Conservation (phyloP, 2,797 vertebrate genomes). For the Urosaurus nigricauda region DNA sequence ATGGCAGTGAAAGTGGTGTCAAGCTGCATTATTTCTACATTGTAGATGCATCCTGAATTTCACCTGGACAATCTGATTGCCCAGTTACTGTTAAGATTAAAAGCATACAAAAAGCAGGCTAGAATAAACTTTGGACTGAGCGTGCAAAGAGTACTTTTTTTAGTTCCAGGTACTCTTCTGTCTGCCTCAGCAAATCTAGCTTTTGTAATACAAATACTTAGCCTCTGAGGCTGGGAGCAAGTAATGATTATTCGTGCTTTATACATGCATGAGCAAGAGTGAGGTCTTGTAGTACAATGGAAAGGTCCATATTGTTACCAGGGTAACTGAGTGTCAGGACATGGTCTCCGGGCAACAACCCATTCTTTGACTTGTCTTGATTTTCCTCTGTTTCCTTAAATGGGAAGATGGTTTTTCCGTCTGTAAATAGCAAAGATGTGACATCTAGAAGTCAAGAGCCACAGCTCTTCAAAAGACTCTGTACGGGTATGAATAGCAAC, state of each 20-base stretch:
- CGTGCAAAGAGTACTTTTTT: not conserved
- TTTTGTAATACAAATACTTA: not conserved
- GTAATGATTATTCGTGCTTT: not conserved
- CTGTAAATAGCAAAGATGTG: slow-evolving; percentile 51
- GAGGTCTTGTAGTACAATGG: slow-evolving; percentile 50
- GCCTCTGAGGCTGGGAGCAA: not conserved
- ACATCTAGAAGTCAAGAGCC: slow-evolving; percentile 42
- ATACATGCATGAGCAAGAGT: slow-evolving; percentile 9
- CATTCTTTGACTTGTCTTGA: slow-evolving; percentile 51
- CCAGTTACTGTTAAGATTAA: not conserved
- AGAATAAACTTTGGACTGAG: slow-evolving; percentile 3
- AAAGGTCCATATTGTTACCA: slow-evolving; percentile 60
- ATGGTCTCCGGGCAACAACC: slow-evolving; percentile 61
- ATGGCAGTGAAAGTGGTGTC: too few species aligned
- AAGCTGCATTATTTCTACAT: too few species aligned
- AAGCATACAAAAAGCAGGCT: not conserved
- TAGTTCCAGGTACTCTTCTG: not conserved
- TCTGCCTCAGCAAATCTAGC: not conserved
- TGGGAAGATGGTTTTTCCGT: slow-evolving; percentile 43
- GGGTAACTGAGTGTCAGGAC: slow-evolving; percentile 64
- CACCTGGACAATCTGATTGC: not conserved
- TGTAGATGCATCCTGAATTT: not conserved
- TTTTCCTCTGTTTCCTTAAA: slow-evolving; percentile 48
- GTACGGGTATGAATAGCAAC: not conserved
- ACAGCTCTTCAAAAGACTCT: not conserved